Base-by-base conservation (phyloP, 2,113 vertebrate species). In the Tupaia chinensis region DNA sequence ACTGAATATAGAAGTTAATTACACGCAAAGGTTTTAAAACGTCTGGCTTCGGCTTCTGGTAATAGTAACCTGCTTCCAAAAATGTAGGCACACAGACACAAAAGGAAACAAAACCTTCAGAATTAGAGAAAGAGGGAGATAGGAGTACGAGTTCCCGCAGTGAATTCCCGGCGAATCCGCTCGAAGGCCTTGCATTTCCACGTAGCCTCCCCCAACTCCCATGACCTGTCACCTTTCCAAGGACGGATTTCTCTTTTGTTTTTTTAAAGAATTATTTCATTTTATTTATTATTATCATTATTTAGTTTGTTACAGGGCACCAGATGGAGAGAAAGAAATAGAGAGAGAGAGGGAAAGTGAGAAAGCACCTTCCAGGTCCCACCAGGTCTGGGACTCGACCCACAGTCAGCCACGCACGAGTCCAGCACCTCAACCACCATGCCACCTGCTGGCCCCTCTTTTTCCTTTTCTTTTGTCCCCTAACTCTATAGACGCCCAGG, bases 1-100 rank as follows among this genome's bases (percentile, higher is more conserved):
- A 87, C 68, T 85, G 44, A 79, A 25, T 72, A 58, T 34, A 70
- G 63, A 95, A 78, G 80, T 77, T 94, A 94, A 69, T 88, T 95
- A 60, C 61, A 61, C 20, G 29, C 27, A 74, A 89, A 90, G 68
- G 19, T 84, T 84, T 97, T 85, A 83, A 94, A 83, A 87, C 84
- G 53, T 84, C 85, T 96, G 77, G 53, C 20, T 92, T 93, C 88
- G 69, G 86, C 66, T 77, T 87, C 63, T 83, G 73, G 68, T 84
- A 66, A 94, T 73, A 89, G 58, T 73, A 89, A 66, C 25, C 56
- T 87, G 17, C 84, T 89, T 96, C 53, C 23, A 77, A 83, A 93
- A 91, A 94, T 25, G 88, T 56, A 89, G 58, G 23, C 29, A 44
- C 44, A 44, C 44, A 44, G 4, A 44, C 44, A 44, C 44, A 44